phyloP scores from a whole-genome alignment of 1,140 invertebrate genomes.

The Formica selysi region DNA sequence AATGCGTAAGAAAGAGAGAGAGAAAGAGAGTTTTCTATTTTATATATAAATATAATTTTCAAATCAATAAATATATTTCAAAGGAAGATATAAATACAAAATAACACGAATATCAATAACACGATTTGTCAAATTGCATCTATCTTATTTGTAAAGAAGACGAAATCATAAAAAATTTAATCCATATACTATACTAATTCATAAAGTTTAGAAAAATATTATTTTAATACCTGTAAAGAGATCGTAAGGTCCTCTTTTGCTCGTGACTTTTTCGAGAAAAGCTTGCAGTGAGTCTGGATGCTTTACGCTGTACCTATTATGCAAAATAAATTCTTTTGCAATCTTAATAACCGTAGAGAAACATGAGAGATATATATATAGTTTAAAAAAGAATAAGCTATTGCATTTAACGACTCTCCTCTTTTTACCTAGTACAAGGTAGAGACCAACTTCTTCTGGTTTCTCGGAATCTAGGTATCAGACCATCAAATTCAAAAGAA shows the following conservation, averaged over 20 bases:
- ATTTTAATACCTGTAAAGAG: conserved; percentile 70
- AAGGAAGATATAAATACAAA: too few relatives aligned
- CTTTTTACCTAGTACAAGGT: conserved; percentile 62
- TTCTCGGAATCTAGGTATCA: conserved; percentile 57
- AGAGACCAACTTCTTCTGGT: conserved; percentile 31
- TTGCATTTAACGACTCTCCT: neutral
- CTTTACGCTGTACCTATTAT: conserved; percentile 53
- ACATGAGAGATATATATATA: neutral
- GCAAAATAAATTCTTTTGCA: neutral
- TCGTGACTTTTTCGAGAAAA: conserved; percentile 52
- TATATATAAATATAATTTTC: neutral
- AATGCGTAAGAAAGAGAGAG: too few relatives aligned
- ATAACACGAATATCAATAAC: too few relatives aligned
- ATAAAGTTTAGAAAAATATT: neutral
- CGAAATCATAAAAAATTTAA: conserved; percentile 29
- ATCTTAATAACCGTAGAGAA: neutral
- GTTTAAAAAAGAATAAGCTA: neutral
- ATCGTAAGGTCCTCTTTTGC: conserved; percentile 74
- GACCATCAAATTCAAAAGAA: conserved; percentile 72
- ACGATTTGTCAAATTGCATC: too few relatives aligned
- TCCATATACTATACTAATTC: neutral
- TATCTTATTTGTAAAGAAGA: neutral
- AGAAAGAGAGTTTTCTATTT: neutral
- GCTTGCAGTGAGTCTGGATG: conserved; percentile 34
- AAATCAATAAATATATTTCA: neutral